These are phyloP conservation scores for Galerucella pusilla DNA, from an alignment of 2,888 invertebrate species.

Conservation along the genomic window DNA sequence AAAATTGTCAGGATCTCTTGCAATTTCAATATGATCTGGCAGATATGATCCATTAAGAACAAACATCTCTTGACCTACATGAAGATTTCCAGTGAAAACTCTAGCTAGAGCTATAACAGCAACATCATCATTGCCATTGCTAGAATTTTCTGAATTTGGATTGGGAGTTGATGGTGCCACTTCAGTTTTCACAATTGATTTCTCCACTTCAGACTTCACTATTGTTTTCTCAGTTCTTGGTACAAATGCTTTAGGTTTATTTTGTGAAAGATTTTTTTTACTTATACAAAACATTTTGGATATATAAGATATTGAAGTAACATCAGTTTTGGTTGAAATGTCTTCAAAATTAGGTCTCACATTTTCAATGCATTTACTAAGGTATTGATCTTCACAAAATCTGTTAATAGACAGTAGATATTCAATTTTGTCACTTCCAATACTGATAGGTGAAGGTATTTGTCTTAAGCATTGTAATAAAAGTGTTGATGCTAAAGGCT, in stretches of 20 bases:
- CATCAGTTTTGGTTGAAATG: constrained; percentile 64
- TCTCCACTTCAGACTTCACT: constrained; percentile 23
- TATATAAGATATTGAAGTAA: constrained; percentile 78
- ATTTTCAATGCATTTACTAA: constrained; percentile 78
- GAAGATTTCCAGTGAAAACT: constrained; percentile 89
- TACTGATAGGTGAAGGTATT: constrained; percentile 84
- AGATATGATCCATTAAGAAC: constrained; percentile 91
- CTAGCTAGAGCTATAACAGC: constrained; percentile 92
- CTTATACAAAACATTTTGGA: constrained; percentile 94
- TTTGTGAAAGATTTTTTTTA: constrained; percentile 79
- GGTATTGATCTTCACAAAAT: constrained; percentile 70
- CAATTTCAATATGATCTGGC: constrained; percentile 66
- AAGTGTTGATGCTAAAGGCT: constrained; percentile 86
- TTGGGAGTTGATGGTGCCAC: background rate
- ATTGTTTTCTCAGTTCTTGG: constrained; percentile 38
- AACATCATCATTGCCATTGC: constrained; percentile 63
- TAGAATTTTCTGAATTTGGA: constrained; percentile 45
- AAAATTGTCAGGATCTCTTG: constrained; percentile 39
- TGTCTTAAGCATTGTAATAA: constrained; percentile 83
- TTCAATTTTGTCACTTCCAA: constrained; percentile 82
- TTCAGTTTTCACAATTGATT: constrained; percentile 6
- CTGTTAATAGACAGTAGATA: constrained; percentile 79
- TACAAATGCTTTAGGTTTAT: constrained; percentile 81
- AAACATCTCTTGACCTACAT: constrained; percentile 80
- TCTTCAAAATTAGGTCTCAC: constrained; percentile 52